Evolutionary conservation across 2,113 vertebrate species (phyloP), one percentile per base, ranked within the genome.

Genomic region (Aphelocoma coerulescens): DNA sequence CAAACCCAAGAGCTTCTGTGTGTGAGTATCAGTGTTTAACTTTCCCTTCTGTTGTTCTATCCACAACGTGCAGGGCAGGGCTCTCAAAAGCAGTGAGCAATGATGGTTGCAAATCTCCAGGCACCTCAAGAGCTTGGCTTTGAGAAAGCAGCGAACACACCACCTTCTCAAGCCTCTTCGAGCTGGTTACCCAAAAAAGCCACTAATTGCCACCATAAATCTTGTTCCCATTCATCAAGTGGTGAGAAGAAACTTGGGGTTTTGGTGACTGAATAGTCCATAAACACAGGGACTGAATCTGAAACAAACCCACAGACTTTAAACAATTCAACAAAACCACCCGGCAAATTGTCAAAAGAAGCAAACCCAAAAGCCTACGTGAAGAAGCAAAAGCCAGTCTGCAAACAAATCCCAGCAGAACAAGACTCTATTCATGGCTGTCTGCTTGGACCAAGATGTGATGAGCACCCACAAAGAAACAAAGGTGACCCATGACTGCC

Each of bases 161-260:
- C 27, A 20, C 35, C 52, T 75, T 85, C 91, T 78, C 35, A 87
- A 92, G 80, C 27, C 57, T 81, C 71, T 94, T 73, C 43, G 51
- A 61, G 57, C 32, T 69, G 69, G 77, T 81, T 89, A 91, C 81
- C 69, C 37, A 0, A 89, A 92, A 90, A 91, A 87, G 63, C 85
- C 94, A 91, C 85, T 89, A 89, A 96, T 75, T 82, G 82, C 80
- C 23, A 32, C 52, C 77, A 75, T 87, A 91, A 95, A 89, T 92
- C 80, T 63, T 76, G 37, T 57, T 71, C 77, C 67, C 76, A 46
- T 94, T 95, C 69, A 85, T 84, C 69, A 69, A 82, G 84, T 61
- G 80, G 73, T n/a, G 41, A 91, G 66, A 54, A 92, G 61, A 88
- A 88, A 71, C 65, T 52, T 61, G 49, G 41, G 39, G 15, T 85